Percentiles rank a stretch among this genome's conserved stretches.
Evolutionary conservation across 2,888 invertebrate genomes (phyloP).

Genomic region (Rhingia rostrata): DNA sequence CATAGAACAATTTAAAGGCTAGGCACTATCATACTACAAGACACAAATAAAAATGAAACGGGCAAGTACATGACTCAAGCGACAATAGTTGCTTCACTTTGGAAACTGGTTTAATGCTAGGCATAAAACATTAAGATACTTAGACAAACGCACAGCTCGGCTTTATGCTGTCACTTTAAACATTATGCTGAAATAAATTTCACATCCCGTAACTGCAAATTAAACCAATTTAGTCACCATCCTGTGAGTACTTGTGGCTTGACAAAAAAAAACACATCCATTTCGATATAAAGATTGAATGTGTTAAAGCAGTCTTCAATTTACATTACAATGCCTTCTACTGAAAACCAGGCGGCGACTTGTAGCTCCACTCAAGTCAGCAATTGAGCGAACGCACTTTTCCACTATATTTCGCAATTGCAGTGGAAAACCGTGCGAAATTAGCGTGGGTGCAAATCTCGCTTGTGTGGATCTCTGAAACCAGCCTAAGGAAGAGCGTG

Average conservation of each 20-base stretch:
- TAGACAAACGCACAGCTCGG: neutral
- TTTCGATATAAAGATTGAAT: constrained; percentile 14
- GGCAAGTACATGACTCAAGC: constrained; percentile 11
- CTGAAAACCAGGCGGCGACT: constrained; percentile 15
- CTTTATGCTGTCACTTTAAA: neutral
- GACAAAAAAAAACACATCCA: constrained; percentile 18
- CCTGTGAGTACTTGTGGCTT: constrained; percentile 44
- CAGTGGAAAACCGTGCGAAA: constrained; percentile 60
- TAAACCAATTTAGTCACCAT: constrained; percentile 17
- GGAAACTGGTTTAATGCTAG: constrained; percentile 23
- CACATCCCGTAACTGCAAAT: constrained; percentile 16
- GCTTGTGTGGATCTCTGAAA: neutral
- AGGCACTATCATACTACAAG: neutral
- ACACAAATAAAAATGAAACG: constrained; percentile 29
- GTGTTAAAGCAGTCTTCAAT: constrained; percentile 48
- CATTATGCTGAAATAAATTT: neutral
- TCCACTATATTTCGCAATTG: constrained; percentile 44
- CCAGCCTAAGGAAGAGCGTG: constrained; percentile 16
- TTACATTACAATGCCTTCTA: constrained; percentile 43
- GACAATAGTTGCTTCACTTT: neutral
- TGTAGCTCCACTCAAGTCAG: constrained; percentile 30
- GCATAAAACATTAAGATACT: neutral
- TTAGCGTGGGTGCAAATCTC: constrained; percentile 60
- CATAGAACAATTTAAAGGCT: neutral
- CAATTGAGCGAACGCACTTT: constrained; percentile 16